Evolutionary conservation across 2,888 invertebrate species (phyloP).

Genomic region (Pyralis farinalis): DNA sequence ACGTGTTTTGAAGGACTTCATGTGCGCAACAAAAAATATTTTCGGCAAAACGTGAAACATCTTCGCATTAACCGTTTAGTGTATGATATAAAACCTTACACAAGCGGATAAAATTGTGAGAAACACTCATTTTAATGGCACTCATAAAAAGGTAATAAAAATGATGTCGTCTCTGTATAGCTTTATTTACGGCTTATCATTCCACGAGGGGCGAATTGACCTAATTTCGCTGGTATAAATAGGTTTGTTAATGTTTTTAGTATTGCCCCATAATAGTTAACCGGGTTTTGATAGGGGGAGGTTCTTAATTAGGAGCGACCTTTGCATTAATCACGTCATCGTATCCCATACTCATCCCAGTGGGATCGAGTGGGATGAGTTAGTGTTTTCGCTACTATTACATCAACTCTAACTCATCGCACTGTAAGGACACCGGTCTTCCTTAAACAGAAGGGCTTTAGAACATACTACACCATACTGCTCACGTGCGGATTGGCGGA

Average conservation of each 20-base stretch:
- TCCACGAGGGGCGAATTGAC: background rate
- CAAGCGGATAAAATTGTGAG: constrained; percentile 20
- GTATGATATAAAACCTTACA: constrained; percentile 19
- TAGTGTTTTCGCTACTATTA: too few species aligned
- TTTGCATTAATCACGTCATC: background rate
- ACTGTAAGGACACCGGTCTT: too few species aligned
- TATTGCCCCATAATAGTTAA: too few species aligned
- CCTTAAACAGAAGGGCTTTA: too few species aligned
- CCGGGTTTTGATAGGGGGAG: too few species aligned
- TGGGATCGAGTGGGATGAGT: too few species aligned
- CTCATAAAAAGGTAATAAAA: constrained; percentile 22
- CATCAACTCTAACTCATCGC: too few species aligned
- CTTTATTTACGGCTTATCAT: constrained; percentile 14
- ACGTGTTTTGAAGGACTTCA: too few species aligned
- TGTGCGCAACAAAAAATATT: background rate
- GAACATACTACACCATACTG: too few species aligned
- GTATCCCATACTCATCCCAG: too few species aligned
- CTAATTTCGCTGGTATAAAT: background rate
- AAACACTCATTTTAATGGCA: constrained; percentile 22
- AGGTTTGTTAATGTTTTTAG: background rate
- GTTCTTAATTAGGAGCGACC: too few species aligned
- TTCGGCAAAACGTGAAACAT: background rate
- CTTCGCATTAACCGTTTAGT: constrained; percentile 19
- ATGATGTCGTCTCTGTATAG: constrained; percentile 15
- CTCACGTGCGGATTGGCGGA: too few species aligned